phyloP scores from a whole-genome alignment of 2,888 invertebrate species.

The Oscheius sp. region DNA sequence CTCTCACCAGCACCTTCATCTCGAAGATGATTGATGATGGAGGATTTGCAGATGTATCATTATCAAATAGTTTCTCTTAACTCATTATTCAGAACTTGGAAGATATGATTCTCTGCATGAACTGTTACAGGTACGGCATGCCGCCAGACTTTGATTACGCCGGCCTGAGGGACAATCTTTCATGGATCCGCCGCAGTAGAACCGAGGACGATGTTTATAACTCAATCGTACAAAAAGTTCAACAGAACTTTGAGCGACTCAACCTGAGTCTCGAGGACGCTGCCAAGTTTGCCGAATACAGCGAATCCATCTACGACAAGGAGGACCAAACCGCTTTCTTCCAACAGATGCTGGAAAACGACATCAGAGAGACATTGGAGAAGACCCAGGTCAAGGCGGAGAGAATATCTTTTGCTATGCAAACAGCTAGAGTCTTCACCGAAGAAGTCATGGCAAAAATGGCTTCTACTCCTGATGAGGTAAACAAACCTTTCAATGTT shows the following conservation, averaged over 20 bases:
- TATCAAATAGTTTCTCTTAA: background rate
- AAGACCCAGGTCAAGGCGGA: background rate
- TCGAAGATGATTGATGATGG: background rate
- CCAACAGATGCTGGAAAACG: background rate
- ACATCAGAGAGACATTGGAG: constrained; percentile 8
- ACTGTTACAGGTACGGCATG: background rate
- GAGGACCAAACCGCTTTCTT: background rate
- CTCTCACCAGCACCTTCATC: background rate
- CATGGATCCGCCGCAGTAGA: constrained; percentile 14
- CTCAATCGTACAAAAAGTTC: background rate
- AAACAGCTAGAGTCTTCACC: background rate
- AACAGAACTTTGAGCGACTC: constrained; percentile 2
- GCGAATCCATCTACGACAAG: background rate
- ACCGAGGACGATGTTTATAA: constrained; percentile 23
- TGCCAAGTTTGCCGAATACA: background rate
- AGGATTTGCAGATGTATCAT: background rate
- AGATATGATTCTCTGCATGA: background rate
- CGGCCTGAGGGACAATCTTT: background rate
- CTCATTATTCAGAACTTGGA: background rate
- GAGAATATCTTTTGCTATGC: background rate
- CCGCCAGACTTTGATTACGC: background rate
- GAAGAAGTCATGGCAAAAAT: constrained; percentile 6
- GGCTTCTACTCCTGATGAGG: constrained; percentile 14
- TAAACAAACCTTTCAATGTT: background rate
- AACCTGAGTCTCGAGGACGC: background rate